Conservation (phyloP, 2,797 vertebrate species). For the Manis crassicaudata region DNA sequence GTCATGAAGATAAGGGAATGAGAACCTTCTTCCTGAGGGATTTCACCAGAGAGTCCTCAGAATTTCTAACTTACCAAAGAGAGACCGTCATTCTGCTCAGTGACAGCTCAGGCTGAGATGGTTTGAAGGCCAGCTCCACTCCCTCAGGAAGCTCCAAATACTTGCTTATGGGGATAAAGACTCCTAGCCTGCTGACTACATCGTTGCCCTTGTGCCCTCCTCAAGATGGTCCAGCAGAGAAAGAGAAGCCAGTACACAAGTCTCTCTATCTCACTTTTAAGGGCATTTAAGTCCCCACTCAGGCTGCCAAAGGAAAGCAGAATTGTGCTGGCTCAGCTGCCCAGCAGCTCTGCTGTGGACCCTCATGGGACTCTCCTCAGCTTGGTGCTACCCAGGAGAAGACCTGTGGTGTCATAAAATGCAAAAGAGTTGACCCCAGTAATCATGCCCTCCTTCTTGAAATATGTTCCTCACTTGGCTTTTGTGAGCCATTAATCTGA, state of each 20-base stretch:
- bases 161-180: neutral
- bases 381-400: neutral
- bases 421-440: neutral
- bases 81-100: neutral
- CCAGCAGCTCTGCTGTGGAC: neutral
- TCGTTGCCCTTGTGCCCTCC: neutral
- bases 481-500: conserved; percentile 16
- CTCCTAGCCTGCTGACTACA: neutral
- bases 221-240: neutral
- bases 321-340: neutral
- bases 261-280: neutral
- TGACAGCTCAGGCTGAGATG: neutral
- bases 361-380: neutral
- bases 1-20: neutral
- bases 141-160: neutral
- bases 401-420: neutral
- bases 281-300: neutral
- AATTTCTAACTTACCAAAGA: neutral
- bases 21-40: neutral
- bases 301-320: neutral
- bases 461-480: conserved; percentile 45
- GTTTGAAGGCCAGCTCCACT: neutral
- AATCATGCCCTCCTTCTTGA: conserved; percentile 8
- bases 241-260: neutral
- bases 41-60: neutral